Evolutionary conservation across 2,888 invertebrate genomes (phyloP).

Genomic region (Cheilosia vernalis): DNA sequence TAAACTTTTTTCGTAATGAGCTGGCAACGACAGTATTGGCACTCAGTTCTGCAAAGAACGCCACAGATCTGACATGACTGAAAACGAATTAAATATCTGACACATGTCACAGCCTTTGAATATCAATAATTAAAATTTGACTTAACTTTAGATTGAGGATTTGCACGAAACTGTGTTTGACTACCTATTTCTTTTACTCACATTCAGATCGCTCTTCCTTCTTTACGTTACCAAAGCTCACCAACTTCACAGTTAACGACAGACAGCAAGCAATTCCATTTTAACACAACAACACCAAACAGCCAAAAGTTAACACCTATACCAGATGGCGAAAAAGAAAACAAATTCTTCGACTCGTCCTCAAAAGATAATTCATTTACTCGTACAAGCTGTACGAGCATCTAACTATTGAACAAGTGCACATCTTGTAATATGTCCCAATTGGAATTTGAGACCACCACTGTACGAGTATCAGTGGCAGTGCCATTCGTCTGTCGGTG

Average conservation of each 20-base stretch:
- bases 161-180: no score
- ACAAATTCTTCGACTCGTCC: slow-evolving; percentile 54
- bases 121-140: no score
- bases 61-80: no score
- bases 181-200: no score
- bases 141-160: no score
- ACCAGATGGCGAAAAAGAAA: slow-evolving; percentile 43
- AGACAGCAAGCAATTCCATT: not conserved
- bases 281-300: not conserved
- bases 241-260: not conserved
- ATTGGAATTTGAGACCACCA: slow-evolving; percentile 74
- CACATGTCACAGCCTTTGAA: no score
- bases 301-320: slow-evolving; percentile 49
- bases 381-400: slow-evolving; percentile 34
- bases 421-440: slow-evolving; percentile 74
- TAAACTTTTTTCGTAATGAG: no score
- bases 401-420: slow-evolving; percentile 69
- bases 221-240: no score
- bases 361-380: slow-evolving; percentile 44
- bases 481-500: slow-evolving; percentile 47
- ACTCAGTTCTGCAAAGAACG: no score
- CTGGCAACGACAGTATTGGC: no score
- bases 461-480: slow-evolving; percentile 29
- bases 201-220: no score
- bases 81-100: no score